Conservation (phyloP, 2,113 vertebrate species). For the Plectropomus leopardus region DNA sequence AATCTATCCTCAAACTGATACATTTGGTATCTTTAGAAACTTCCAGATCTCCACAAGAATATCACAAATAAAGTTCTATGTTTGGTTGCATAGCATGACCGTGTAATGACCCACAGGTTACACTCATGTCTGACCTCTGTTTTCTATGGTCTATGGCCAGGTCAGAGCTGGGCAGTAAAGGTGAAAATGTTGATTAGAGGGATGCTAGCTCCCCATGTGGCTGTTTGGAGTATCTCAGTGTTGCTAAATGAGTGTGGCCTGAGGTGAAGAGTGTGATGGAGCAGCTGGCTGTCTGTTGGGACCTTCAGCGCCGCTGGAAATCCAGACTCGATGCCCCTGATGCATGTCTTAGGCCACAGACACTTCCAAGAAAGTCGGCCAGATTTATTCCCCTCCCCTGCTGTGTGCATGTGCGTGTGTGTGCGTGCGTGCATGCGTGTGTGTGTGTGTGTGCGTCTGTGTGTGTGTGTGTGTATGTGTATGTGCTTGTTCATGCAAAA, state of each 20-base stretch:
- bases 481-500: constrained; percentile 31
- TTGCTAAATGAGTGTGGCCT: constrained; percentile 71
- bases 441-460: constrained; percentile 15
- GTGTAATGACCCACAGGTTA: background rate
- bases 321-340: constrained; percentile 65
- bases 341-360: constrained; percentile 59
- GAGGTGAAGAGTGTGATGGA: constrained; percentile 64
- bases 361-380: constrained; percentile 61
- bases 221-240: constrained; percentile 36
- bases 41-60: background rate
- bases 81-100: background rate
- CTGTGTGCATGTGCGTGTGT: background rate
- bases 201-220: constrained; percentile 52
- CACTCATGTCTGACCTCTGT: too few species aligned
- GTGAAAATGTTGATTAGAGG: constrained; percentile 53
- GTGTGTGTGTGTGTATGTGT: constrained; percentile 1
- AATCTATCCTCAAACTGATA: background rate
- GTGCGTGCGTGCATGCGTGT: constrained; percentile 19
- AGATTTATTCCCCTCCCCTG: constrained; percentile 23
- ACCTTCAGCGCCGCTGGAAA: constrained; percentile 67
- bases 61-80: background rate
- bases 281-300: constrained; percentile 76
- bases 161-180: constrained; percentile 41
- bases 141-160: background rate
- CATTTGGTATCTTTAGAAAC: background rate